A percentile compares a stretch with the other conserved stretches of the same genome.
These are phyloP conservation scores for Sparus aurata DNA, from an alignment of 2,797 vertebrate species.

Conservation along the genomic window DNA sequence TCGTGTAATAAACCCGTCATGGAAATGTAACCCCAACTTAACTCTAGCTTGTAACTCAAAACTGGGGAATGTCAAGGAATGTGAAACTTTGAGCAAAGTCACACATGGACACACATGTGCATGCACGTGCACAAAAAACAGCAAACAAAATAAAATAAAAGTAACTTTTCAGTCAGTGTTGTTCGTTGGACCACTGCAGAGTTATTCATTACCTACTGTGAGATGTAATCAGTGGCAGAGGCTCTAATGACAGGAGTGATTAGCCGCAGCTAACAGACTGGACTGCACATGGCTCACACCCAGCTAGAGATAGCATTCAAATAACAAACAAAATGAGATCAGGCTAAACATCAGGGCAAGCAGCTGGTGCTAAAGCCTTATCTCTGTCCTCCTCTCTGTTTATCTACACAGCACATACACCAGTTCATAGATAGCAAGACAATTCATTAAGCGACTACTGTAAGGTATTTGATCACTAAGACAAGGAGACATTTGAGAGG, in stretches of 20 bases:
- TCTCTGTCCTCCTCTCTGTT: conserved; percentile 39
- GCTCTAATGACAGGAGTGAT: conserved; percentile 75
- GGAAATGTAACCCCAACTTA: conserved; percentile 45
- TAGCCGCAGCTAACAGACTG: conserved; percentile 61
- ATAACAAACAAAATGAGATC: conserved; percentile 41
- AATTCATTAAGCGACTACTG: conserved; percentile 64
- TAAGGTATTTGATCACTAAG: conserved; percentile 40
- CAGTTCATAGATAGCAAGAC: conserved; percentile 30
- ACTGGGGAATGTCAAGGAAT: conserved; percentile 17
- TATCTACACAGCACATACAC: conserved; percentile 40
- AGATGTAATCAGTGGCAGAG: conserved; percentile 72
- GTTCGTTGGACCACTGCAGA: conserved; percentile 30
- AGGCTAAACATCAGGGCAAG: conserved; percentile 40
- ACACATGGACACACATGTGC: neutral
- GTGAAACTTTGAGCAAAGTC: conserved; percentile 4
- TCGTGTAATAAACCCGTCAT: neutral
- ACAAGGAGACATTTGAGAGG: conserved; percentile 31
- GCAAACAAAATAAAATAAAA: conserved; percentile 9
- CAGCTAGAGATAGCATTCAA: conserved; percentile 49
- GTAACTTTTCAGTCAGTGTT: conserved; percentile 44
- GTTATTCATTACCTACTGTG: conserved; percentile 68
- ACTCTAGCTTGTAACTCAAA: conserved; percentile 41
- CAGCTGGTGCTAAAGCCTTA: conserved; percentile 38
- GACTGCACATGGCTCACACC: conserved; percentile 58
- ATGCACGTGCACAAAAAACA: neutral